Conservation (phyloP, 2,113 vertebrate genomes). For the Hiodon tergisus region DNA sequence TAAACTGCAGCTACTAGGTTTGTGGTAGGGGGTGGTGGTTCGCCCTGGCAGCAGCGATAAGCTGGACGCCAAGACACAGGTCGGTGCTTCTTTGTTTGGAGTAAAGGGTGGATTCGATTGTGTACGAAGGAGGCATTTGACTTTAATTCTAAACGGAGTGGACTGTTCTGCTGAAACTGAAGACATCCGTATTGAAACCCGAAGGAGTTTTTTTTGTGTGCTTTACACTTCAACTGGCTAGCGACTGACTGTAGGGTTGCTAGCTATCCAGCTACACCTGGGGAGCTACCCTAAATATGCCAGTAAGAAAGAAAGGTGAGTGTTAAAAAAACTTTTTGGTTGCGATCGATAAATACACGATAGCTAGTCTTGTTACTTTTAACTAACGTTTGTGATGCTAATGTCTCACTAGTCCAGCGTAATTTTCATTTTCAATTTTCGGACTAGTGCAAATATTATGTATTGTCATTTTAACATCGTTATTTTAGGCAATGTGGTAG, state of each 20-base stretch:
- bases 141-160: not conserved
- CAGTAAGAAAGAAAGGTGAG: slow-evolving; percentile 87
- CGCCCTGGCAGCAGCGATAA: slow-evolving; percentile 32
- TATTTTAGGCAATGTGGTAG: too few species aligned
- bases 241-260: slow-evolving; percentile 11
- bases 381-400: not conserved
- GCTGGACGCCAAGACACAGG: slow-evolving; percentile 20
- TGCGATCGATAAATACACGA: not conserved
- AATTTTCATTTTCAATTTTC: too few species aligned
- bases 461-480: too few species aligned
- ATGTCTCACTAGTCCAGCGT: not conserved
- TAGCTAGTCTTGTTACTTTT: not conserved
- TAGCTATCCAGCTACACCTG: slow-evolving; percentile 27
- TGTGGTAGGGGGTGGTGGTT: slow-evolving; percentile 31
- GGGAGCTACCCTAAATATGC: slow-evolving; percentile 64
- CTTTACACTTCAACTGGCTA: not conserved
- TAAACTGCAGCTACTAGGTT: slow-evolving; percentile 30
- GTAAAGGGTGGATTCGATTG: not conserved
- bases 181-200: not conserved
- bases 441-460: too few species aligned
- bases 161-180: not conserved
- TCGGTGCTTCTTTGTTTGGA: slow-evolving; percentile 3
- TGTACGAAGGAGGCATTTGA: not conserved
- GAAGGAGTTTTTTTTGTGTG: slow-evolving; percentile 1
- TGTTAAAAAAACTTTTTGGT: slow-evolving; percentile 31